These are phyloP conservation scores for Pseudopodoces humilis DNA, from an alignment of 2,113 vertebrate species.

Conservation along the genomic window DNA sequence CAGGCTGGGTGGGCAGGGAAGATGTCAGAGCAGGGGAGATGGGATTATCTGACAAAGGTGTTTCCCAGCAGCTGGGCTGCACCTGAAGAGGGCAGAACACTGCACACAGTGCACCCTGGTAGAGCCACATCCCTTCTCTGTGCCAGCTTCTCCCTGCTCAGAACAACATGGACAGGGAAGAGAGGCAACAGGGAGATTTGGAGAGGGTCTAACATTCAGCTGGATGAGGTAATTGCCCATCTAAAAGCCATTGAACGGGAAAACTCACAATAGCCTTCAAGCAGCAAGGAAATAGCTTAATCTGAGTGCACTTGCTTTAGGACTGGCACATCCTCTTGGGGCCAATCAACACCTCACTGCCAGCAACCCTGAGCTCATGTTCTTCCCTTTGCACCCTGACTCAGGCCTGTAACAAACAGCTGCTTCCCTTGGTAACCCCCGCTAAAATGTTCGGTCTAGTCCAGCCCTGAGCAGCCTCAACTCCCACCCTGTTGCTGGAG, in stretches of 20 bases:
- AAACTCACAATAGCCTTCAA: not conserved
- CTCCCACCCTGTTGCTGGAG: not conserved
- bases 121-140: not conserved
- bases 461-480: not conserved
- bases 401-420: not conserved
- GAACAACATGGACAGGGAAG: not conserved
- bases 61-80: not conserved
- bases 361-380: not conserved
- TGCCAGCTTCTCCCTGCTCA: not conserved
- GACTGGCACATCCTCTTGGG: not conserved
- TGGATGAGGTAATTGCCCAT: not conserved
- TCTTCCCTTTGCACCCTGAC: not conserved
- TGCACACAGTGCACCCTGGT: not conserved
- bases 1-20: not conserved
- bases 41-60: not conserved
- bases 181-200: not conserved
- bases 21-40: not conserved
- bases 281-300: not conserved
- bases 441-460: rapidly evolving
- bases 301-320: not conserved
- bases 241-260: not conserved
- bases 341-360: not conserved
- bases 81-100: not conserved
- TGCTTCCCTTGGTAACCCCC: not conserved
- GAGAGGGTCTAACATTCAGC: not conserved